Evolutionary conservation across 2,113 vertebrate species (phyloP), one percentile per base, ranked within the genome.

Genomic region (Myotis davidii): DNA sequence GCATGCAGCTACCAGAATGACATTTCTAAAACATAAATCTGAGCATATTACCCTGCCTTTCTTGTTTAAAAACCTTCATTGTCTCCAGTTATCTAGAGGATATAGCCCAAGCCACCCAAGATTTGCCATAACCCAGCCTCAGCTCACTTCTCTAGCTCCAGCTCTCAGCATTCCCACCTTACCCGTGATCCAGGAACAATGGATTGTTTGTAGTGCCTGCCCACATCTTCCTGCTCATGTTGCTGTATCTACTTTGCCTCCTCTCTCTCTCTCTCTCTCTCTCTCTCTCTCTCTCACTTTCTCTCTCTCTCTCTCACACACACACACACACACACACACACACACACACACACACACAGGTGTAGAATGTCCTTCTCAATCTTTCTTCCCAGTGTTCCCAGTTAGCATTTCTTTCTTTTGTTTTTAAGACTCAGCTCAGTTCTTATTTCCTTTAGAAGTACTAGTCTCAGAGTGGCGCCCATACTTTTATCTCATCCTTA

Each of bases 391-490:
- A 67, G 11, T n/a, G 61, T 48, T 34, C 16, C 27, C 13, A 65
- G 14, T 32, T 76, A 65, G 27, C 56, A 37, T 59, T 81, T 27
- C 52, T 56, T 56, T 37, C 50, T 78, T 23, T n/a, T 13, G 6
- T 69, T 45, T 25, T n/a, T 23, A 59, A 59, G 59, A 29, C 32
- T 78, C 20, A 10, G 29, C 7, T 86, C 25, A 67, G 14, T 82
- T 77, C 50, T 72, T 34, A 52, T n/a, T 95, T 90, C 64, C 56
- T 88, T 92, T 37, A 79, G 69, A 96, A 96, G 34, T 18, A 54
- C 52, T 59, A 72, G n/a, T 93, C 20, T 89, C 42, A 84, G 23
- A 52, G 6, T 18, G 17, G 85, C 76, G 20, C 48, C 50, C 12
- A 20, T 69, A 65, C 42, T 48, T 89, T 42, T 56, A 25, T 42